A percentile compares a stretch with the other conserved stretches of the same genome.
Conservation (phyloP, 2,888 invertebrate genomes). For the Eudemis profundana region DNA sequence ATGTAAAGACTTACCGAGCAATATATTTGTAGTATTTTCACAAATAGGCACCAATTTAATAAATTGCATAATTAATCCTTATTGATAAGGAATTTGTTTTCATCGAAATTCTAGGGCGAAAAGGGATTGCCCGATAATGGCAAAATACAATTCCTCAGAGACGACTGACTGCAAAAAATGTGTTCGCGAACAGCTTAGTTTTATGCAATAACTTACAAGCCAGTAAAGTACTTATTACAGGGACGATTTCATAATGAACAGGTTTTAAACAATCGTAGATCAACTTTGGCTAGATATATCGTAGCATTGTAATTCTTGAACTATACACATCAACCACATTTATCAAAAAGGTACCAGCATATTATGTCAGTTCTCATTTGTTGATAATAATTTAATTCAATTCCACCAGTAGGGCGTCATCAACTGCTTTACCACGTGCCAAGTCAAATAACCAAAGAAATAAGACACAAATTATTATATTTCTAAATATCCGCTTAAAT, state of each 20-base stretch:
- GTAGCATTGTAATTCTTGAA: neutral
- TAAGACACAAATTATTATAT: slow-evolving; percentile 1
- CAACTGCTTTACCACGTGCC: neutral
- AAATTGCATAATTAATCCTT: neutral
- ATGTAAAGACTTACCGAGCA: neutral
- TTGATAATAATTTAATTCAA: neutral
- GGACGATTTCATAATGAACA: neutral
- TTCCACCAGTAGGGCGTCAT: neutral
- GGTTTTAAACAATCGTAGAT: neutral
- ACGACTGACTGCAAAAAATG: neutral
- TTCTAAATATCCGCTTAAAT: slow-evolving; percentile 10
- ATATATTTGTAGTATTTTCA: neutral
- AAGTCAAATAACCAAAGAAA: neutral
- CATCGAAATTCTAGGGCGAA: neutral
- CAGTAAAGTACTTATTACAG: neutral
- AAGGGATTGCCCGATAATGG: neutral
- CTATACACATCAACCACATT: neutral
- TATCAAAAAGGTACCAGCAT: slow-evolving; percentile 8
- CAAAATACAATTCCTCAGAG: neutral
- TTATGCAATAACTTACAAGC: neutral
- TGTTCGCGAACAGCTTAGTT: neutral
- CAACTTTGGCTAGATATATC: slow-evolving; percentile 20
- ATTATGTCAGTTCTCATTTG: slow-evolving; percentile 15
- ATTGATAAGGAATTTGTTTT: neutral
- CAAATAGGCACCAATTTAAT: neutral